Percentiles rank a stretch among this genome's conserved stretches.
phyloP scores from a whole-genome alignment of 2,797 vertebrate genomes.

The Remorina albescens region DNA sequence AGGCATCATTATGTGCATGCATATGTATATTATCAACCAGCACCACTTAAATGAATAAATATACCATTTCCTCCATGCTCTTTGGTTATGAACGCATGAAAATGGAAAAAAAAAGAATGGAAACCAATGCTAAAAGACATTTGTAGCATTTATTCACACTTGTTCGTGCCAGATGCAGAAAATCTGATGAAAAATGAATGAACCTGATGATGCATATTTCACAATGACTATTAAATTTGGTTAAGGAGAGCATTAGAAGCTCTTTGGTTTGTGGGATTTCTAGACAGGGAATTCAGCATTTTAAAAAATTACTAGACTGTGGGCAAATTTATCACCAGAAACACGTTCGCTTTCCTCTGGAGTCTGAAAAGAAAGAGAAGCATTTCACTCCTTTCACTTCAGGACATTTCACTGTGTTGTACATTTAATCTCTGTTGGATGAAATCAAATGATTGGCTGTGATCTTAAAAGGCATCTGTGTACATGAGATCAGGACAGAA shows the following conservation, averaged over 20 bases:
- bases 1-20: constrained; percentile 44
- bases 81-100: constrained; percentile 1
- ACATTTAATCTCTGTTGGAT: background rate
- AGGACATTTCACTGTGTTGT: background rate
- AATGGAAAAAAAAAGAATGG: constrained; percentile 21
- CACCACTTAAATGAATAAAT: constrained; percentile 44
- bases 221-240: constrained; percentile 40
- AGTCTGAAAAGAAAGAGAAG: constrained; percentile 76
- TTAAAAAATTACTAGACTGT: constrained; percentile 77
- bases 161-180: background rate
- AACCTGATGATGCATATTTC: constrained; percentile 32
- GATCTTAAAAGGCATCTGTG: background rate
- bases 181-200: constrained; percentile 13
- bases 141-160: constrained; percentile 79
- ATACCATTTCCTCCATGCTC: constrained; percentile 29
- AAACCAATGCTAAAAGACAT: constrained; percentile 44
- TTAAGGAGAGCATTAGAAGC: constrained; percentile 47
- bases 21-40: constrained; percentile 35
- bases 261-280: constrained; percentile 62
- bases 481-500: background rate
- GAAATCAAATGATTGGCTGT: background rate
- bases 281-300: constrained; percentile 61
- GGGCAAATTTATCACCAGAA: constrained; percentile 80
- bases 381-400: constrained; percentile 22
- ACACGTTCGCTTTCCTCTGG: constrained; percentile 75